phyloP scores from a whole-genome alignment of 2,797 vertebrate species.

The Enteromius mattozi region DNA sequence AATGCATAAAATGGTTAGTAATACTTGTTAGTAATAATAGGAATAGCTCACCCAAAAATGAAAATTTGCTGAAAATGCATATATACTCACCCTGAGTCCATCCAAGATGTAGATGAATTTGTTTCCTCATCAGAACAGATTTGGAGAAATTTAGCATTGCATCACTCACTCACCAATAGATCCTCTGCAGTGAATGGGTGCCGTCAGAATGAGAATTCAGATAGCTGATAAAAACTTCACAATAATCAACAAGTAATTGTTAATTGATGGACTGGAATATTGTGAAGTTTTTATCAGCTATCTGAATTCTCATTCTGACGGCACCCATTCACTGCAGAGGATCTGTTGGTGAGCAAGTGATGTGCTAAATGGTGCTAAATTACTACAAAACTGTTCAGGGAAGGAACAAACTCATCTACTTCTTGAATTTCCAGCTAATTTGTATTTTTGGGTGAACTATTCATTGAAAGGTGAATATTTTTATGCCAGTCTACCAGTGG shows the following conservation, averaged over 20 bases:
- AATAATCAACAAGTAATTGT: neutral
- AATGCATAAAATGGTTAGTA: neutral
- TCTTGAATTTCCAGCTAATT: neutral
- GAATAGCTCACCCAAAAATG: neutral
- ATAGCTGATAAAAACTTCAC: neutral
- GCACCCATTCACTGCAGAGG: neutral
- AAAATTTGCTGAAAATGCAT: neutral
- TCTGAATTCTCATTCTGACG: neutral
- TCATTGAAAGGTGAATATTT: neutral
- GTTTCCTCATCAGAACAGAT: neutral
- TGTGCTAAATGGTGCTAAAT: neutral
- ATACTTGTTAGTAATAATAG: neutral
- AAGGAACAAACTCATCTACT: neutral
- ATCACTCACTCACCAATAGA: neutral
- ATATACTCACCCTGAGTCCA: neutral
- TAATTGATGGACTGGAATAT: neutral
- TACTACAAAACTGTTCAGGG: neutral
- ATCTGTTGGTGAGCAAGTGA: neutral
- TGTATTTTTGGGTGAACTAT: neutral
- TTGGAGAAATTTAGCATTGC: neutral
- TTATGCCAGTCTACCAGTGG: neutral
- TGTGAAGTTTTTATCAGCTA: neutral
- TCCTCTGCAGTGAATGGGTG: neutral
- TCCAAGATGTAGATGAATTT: neutral
- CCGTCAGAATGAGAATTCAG: neutral